Evolutionary conservation across 1,140 invertebrate species (phyloP).

Genomic region (Hyles vespertilio): DNA sequence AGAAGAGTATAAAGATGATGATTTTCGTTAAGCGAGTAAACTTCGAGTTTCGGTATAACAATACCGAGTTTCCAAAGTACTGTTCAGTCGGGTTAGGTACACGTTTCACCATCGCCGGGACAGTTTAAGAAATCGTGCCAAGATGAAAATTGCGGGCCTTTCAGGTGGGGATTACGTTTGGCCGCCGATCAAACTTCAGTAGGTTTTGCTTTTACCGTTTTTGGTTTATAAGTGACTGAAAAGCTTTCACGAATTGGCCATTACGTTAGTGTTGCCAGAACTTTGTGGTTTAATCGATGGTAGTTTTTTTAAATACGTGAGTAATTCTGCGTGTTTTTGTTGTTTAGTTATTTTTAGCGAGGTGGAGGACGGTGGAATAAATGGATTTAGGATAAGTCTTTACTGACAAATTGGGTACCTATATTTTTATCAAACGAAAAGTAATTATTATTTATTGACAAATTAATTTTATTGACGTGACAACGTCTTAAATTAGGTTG

Average conservation of each 20-base stretch:
- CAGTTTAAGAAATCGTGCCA: conserved; percentile 56
- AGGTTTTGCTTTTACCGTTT: conserved; percentile 50
- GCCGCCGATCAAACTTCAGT: conserved; percentile 59
- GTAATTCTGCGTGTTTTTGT: background rate
- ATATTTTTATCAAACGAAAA: too few relatives aligned
- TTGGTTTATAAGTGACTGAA: conserved; percentile 40
- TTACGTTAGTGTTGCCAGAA: too few relatives aligned
- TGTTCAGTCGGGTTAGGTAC: conserved; percentile 13
- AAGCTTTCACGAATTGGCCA: conserved; percentile 20
- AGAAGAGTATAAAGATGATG: too few relatives aligned
- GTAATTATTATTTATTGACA: too few relatives aligned
- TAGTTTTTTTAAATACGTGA: conserved; percentile 38
- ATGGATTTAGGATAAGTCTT: too few relatives aligned
- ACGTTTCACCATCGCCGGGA: conserved; percentile 37
- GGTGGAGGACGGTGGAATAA: too few relatives aligned
- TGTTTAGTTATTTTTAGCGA: too few relatives aligned
- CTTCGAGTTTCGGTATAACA: background rate
- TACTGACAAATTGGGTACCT: too few relatives aligned
- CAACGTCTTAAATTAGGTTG: too few relatives aligned
- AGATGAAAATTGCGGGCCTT: conserved; percentile 53
- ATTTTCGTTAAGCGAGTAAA: background rate
- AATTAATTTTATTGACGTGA: too few relatives aligned
- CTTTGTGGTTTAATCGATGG: conserved; percentile 20
- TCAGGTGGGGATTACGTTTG: conserved; percentile 66
- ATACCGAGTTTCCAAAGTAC: conserved; percentile 17